Evolutionary conservation across 2,888 invertebrate genomes (phyloP).

Genomic region (Oscheius sp.): DNA sequence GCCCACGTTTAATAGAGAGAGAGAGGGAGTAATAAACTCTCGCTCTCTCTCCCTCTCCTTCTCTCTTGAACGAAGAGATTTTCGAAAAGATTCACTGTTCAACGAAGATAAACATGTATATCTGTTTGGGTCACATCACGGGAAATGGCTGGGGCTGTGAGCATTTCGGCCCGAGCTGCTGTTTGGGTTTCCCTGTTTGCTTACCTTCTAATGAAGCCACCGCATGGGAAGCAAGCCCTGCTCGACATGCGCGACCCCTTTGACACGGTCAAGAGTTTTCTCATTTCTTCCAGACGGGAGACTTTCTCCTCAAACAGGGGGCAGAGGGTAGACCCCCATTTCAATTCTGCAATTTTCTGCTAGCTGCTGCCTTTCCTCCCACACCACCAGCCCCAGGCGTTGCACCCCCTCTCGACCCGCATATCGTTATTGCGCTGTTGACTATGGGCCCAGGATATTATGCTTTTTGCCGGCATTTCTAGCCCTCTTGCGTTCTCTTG

Average conservation of each 20-base stretch:
- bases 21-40: neutral
- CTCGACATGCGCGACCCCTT: slow-evolving; percentile 10
- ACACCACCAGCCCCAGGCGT: too few relatives aligned
- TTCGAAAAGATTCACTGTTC: too few relatives aligned
- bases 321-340: too few relatives aligned
- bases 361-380: too few relatives aligned
- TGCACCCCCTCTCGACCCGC: slow-evolving; percentile 2
- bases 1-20: neutral
- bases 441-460: slow-evolving; percentile 12
- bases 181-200: slow-evolving; percentile 26
- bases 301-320: too few relatives aligned
- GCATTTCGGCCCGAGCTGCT: slow-evolving; percentile 1
- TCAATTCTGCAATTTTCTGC: slow-evolving; percentile 21
- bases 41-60: neutral
- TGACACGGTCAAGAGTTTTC: slow-evolving; percentile 26
- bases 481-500: neutral
- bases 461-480: slow-evolving; percentile 13
- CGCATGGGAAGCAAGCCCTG: slow-evolving; percentile 23
- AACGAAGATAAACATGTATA: neutral
- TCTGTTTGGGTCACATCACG: neutral
- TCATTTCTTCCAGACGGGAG: slow-evolving; percentile 19
- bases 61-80: neutral
- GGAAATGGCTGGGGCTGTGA: neutral
- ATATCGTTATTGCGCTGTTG: slow-evolving; percentile 19
- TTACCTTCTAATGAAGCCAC: slow-evolving; percentile 30